phyloP scores from a whole-genome alignment of 2,888 invertebrate genomes.

The Melieria omissa region DNA sequence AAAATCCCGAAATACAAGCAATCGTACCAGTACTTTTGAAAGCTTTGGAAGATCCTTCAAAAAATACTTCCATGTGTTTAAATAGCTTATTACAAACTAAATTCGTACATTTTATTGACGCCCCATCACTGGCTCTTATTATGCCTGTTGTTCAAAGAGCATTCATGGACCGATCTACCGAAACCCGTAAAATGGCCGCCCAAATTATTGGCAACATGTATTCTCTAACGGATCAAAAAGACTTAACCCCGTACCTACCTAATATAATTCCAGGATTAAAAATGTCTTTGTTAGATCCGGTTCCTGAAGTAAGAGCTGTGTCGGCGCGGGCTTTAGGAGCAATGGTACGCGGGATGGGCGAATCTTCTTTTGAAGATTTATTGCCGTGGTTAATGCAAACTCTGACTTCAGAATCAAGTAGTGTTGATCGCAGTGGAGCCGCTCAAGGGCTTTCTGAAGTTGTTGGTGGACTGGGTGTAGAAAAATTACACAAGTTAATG shows the following conservation, averaged over 20 bases:
- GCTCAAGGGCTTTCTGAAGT: constrained; percentile 98
- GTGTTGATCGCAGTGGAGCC: constrained; percentile 95
- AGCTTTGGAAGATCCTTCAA: constrained; percentile 95
- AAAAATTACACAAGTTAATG: constrained; percentile 96
- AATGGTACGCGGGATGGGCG: constrained; percentile 98
- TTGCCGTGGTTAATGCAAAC: constrained; percentile 99
- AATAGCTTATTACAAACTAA: constrained; percentile 93
- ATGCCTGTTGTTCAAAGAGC: constrained; percentile 99
- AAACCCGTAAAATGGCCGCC: constrained; percentile 98
- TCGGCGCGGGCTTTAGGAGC: constrained; percentile 96
- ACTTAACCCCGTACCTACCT: constrained; percentile 94
- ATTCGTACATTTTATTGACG: constrained; percentile 99
- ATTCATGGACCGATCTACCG: constrained; percentile 96
- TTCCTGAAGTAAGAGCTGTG: constrained; percentile 96
- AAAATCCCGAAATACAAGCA: constrained; percentile 98
- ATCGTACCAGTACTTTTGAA: constrained; percentile 87
- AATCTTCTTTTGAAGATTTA: constrained; percentile 93
- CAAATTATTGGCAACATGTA: constrained; percentile 99
- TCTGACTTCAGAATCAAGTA: constrained; percentile 92
- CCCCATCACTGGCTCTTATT: constrained; percentile 96
- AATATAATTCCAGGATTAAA: constrained; percentile 97
- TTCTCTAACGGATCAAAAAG: constrained; percentile 98
- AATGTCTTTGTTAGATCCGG: constrained; percentile 94
- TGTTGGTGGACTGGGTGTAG: constrained; percentile 94
- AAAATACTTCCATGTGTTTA: constrained; percentile 92